Evolutionary conservation across 1,140 invertebrate genomes (phyloP).

Genomic region (Drosophila oshimai): DNA sequence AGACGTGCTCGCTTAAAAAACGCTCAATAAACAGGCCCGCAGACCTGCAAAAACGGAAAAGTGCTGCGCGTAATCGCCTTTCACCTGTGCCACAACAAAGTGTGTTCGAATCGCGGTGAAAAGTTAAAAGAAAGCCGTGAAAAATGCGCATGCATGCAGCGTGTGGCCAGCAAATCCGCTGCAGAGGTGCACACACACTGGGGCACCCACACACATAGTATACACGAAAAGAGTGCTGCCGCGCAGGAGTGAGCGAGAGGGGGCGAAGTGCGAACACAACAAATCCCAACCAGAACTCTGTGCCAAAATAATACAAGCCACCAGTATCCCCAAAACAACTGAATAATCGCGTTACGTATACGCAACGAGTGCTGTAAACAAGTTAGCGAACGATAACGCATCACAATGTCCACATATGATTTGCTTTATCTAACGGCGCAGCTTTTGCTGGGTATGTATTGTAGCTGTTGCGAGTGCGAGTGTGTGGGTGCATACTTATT

Average conservation of each 20-base stretch:
- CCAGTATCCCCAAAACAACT: conserved; percentile 9
- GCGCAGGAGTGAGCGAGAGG: conserved; percentile 11
- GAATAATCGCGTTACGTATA: conserved; percentile 61
- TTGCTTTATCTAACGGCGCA: conserved; percentile 66
- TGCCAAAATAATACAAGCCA: conserved; percentile 22
- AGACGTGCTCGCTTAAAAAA: conserved; percentile 25
- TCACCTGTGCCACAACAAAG: not conserved
- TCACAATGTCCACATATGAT: conserved; percentile 59
- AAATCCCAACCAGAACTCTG: conserved; percentile 21
- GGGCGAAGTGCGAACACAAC: conserved; percentile 18
- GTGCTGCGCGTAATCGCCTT: not conserved
- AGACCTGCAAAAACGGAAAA: not conserved
- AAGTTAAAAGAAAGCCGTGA: not conserved
- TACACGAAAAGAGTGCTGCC: conserved; percentile 39
- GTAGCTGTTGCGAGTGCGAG: not conserved
- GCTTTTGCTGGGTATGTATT: conserved; percentile 67
- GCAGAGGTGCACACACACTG: conserved; percentile 24
- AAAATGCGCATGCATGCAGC: conserved; percentile 59
- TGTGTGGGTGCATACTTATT: conserved; percentile 28
- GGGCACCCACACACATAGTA: conserved; percentile 36
- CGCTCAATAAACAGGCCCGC: not conserved
- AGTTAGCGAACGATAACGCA: conserved; percentile 58
- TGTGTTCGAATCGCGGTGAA: not conserved
- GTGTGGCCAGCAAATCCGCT: conserved; percentile 62
- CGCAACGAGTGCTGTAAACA: conserved; percentile 54